Percentiles rank a stretch among this genome's conserved stretches.
phyloP scores from a whole-genome alignment of 2,888 invertebrate species.

The Acrobasis repandana region DNA sequence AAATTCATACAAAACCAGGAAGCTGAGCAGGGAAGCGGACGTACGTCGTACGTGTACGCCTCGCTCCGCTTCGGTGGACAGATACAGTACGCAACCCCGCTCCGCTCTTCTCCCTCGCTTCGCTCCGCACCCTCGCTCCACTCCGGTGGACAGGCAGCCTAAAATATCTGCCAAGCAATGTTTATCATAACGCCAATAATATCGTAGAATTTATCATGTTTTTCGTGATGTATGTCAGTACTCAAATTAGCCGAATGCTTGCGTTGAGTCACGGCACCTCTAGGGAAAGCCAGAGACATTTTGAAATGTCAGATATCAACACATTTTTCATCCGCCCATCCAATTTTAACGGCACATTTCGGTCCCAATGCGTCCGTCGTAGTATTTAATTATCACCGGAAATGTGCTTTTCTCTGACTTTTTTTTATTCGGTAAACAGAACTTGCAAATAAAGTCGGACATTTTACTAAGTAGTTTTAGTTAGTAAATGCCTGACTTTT shows the following conservation, averaged over 20 bases:
- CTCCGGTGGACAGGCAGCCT: too few species aligned
- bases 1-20: too few species aligned
- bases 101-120: too few species aligned
- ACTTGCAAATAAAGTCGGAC: not conserved
- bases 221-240: conserved; percentile 13
- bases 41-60: too few species aligned
- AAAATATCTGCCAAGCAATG: too few species aligned
- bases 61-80: too few species aligned
- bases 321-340: conserved; percentile 19
- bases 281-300: conserved; percentile 15
- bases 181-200: not conserved
- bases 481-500: too few species aligned
- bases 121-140: too few species aligned
- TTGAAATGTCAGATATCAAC: conserved; percentile 21
- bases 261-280: conserved; percentile 17
- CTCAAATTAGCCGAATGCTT: conserved; percentile 19
- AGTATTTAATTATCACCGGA: conserved; percentile 17
- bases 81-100: too few species aligned
- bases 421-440: too few species aligned
- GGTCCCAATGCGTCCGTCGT: conserved; percentile 14
- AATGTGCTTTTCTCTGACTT: conserved; percentile 1
- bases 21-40: too few species aligned
- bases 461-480: too few species aligned
- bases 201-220: conserved; percentile 2
- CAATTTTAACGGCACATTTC: conserved; percentile 11